Conservation (phyloP, 2,888 invertebrate species). For the Philopedon plagiatum region DNA sequence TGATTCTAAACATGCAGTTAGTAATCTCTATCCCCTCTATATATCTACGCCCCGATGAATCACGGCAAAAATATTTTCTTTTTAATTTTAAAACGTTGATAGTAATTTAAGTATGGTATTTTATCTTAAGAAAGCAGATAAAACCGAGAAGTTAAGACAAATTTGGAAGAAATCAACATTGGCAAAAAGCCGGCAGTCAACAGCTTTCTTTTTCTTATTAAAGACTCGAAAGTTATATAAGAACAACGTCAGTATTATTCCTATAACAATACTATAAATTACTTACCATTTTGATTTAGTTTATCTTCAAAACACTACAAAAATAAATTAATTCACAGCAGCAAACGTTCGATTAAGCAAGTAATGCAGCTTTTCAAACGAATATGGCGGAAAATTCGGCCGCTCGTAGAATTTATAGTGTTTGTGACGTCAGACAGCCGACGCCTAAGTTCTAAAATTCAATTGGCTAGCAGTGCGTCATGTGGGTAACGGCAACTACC, state of each 20-base stretch:
- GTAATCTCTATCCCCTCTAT: too few relatives aligned
- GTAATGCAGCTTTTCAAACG: conserved; percentile 81
- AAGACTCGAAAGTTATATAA: too few relatives aligned
- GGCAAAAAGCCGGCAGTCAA: background rate
- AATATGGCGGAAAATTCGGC: conserved; percentile 57
- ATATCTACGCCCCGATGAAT: too few relatives aligned
- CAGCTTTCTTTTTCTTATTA: too few relatives aligned
- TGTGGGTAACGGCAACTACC: conserved; percentile 58
- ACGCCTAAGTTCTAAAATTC: conserved; percentile 68
- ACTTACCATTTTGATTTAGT: conserved; percentile 62
- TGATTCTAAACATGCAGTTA: too few relatives aligned
- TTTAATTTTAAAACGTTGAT: too few relatives aligned
- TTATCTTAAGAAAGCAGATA: too few relatives aligned
- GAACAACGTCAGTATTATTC: too few relatives aligned
- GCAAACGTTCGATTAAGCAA: conserved; percentile 71
- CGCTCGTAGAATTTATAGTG: conserved; percentile 32
- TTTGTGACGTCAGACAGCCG: conserved; percentile 68
- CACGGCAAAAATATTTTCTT: too few relatives aligned
- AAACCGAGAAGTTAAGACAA: too few relatives aligned
- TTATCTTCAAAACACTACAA: conserved; percentile 56
- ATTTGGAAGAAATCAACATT: too few relatives aligned
- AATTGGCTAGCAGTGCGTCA: conserved; percentile 69
- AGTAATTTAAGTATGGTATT: too few relatives aligned
- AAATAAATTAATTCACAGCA: conserved; percentile 51
- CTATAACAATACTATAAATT: background rate